These are phyloP conservation scores for Nannoperca obscura DNA, from an alignment of 2,797 vertebrate species.

Conservation along the genomic window DNA sequence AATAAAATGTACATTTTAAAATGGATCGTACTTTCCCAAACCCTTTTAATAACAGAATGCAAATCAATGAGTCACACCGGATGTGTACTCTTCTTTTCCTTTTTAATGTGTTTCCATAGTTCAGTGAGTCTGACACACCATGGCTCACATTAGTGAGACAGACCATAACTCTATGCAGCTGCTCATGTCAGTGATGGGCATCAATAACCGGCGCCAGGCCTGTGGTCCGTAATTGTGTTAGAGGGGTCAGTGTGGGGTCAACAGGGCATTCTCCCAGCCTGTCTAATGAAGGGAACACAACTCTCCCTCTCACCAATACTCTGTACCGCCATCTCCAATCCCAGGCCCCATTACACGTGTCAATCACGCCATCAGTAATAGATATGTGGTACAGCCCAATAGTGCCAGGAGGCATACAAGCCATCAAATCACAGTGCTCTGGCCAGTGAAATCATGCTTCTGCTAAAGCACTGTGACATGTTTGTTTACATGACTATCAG, in stretches of 20 bases:
- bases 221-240: conserved; percentile 84
- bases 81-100: conserved; percentile 31
- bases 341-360: conserved; percentile 84
- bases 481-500: conserved; percentile 28
- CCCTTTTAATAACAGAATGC: conserved; percentile 27
- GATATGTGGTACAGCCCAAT: conserved; percentile 47
- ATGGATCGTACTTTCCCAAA: conserved; percentile 10
- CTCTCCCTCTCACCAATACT: conserved; percentile 74
- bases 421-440: conserved; percentile 43
- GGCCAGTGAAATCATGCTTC: conserved; percentile 34
- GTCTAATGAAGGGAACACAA: conserved; percentile 85
- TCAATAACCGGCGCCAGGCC: conserved; percentile 83
- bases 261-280: conserved; percentile 79
- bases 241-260: conserved; percentile 81
- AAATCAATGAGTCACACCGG: conserved; percentile 36
- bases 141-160: conserved; percentile 75
- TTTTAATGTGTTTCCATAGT: conserved; percentile 62
- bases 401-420: conserved; percentile 51
- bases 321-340: conserved; percentile 80
- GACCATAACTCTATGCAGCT: conserved; percentile 76
- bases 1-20: neutral
- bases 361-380: conserved; percentile 80
- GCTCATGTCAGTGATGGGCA: conserved; percentile 80
- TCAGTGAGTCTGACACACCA: conserved; percentile 59
- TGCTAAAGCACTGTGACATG: conserved; percentile 36